Evolutionary conservation across 2,113 vertebrate genomes (phyloP), one percentile per base, ranked within the genome.

Genomic region (Neodontobutis hainanensis): DNA sequence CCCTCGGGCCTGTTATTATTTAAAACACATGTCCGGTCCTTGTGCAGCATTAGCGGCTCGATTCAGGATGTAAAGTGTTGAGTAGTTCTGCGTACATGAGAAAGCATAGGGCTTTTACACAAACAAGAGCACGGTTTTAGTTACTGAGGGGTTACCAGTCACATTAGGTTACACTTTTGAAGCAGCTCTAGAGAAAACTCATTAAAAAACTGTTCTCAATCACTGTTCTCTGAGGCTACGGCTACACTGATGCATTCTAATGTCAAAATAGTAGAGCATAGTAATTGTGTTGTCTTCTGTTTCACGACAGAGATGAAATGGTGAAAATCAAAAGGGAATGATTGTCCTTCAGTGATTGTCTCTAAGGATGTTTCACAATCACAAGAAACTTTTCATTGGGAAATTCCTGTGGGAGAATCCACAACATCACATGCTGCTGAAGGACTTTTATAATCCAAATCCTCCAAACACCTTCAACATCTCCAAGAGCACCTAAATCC

Each of bases 171-270:
- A 42, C 36, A 19, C n/a, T 42, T 35, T 35, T 40, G 14, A 55
- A 42, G 55, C 55, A 42, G 55, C 55, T 42, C 55, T 9, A 40
- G 38, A 58, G 51, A 52, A 34, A 32, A 55, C 32, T 55, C 51
- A 55, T 42, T 58, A 42, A n/a, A 58, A 42, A 40, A n/a, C 55
- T 8, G 36, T n/a, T 57, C 55, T 40, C 19, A 12, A 53, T 53
- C 51, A 55, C 14, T 34, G 34, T 55, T 55, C 51, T 55, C 51
- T 35, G 51, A 55, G 12, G 51, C 51, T 4, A 3, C 34, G 34
- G 14, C 51, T 12, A 4, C 32, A 14, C 51, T 55, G 12, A 36
- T 55, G 51, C 51, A 55, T 55, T 55, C 36, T 55, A 55, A 55
- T 55, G 51, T 35, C 34, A 55, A 36, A 19, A n/a, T 34, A n/a